Base-by-base conservation (phyloP, 2,797 vertebrate species). In the Moxostoma hubbsi region DNA sequence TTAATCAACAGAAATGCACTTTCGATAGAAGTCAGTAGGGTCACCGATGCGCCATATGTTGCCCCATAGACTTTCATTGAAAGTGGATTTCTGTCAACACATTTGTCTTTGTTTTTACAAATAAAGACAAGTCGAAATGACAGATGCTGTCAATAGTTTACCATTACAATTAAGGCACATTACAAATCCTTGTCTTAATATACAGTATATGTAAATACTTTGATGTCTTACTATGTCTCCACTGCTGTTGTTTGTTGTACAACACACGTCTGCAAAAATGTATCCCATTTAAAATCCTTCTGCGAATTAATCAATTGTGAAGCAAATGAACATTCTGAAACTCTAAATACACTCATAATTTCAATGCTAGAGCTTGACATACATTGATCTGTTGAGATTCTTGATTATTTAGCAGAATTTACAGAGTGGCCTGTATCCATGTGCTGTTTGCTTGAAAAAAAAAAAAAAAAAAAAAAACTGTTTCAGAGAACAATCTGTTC, bases 241-340 rank as follows among this genome's bases (percentile, higher is more conserved):
- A 46, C 7, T 7, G n/a, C 7, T n/a, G n/a, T 45, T 63, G 2
- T 43, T 8, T 24, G 6, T 64, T 13, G 43, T 63, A 13, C n/a
- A 63, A 46, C 6, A n/a, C 1, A 46, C 43, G n/a, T 13, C 12
- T 64, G 43, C 3, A 13, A 4, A 54, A n/a, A 54, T 54, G n/a
- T 7, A 54, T 4, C 36, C 5, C 12, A 12, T 8, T 53, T 11
- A 6, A 59, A 16, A 10, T n/a, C 46, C 57, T 71, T 10, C 5
- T 45, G 15, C 5, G 12, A 73, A 71, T 57, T 0, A 62, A 73
- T 15, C 18, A 62, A 8, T 47, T 75, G 49, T 73, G 16, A 24
- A 8, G 36, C 24, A 73, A 4, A 7, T 69, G 15, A 50, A 58
- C 63, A 76, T 65, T n/a, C 9, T 66, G 45, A 64, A 65, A 64